Evolutionary conservation across 1,140 invertebrate genomes (phyloP), one percentile per base, ranked within the genome.

Genomic region (Drosophila subpulchrella): DNA sequence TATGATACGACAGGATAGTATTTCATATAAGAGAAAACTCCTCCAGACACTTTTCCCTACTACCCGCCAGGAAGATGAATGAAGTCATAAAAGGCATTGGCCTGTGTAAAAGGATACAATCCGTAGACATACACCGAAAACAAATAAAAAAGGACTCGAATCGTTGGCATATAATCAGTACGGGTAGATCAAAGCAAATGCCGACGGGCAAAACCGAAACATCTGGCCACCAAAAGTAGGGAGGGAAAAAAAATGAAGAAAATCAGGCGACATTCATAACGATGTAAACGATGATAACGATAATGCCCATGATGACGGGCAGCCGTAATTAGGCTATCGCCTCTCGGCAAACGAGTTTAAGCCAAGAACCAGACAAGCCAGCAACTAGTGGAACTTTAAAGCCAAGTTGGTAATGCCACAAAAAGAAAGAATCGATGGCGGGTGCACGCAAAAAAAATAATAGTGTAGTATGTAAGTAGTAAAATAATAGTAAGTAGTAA

Each of bases 41-140:
- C 13, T 15, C 17, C 13, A 42, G 17, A 39, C 36, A 34, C n/a
- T 36, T 13, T 10, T 17, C 48, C 32, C 6, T 1, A 12, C 62
- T 58, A 34, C 41, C 17, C 15, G 4, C 34, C 47, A 39, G 51
- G 12, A 71, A 57, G 42, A 53, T 51, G 54, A 75, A 75, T 75
- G 60, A 75, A 75, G 48, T 50, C 80, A 79, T 83, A 79, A 82
- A 82, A 85, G 61, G 51, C 82, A 78, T 75, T 86, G 70, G 54
- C 57, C 79, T 81, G 84, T 83, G 79, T 71, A 82, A 83, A 88
- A 60, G 73, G 51, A 76, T 67, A 61, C 73, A 75, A 75, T 75
- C 70, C 46, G 54, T 34, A 56, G 51, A 71, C 56, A 60, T 46
- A 39, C 15, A 65, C 32, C 17, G 34, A 67, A 47, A 55, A 67